These are phyloP conservation scores for Sarcophaga peregrina DNA, from an alignment of 1,140 invertebrate species.

Conservation along the genomic window DNA sequence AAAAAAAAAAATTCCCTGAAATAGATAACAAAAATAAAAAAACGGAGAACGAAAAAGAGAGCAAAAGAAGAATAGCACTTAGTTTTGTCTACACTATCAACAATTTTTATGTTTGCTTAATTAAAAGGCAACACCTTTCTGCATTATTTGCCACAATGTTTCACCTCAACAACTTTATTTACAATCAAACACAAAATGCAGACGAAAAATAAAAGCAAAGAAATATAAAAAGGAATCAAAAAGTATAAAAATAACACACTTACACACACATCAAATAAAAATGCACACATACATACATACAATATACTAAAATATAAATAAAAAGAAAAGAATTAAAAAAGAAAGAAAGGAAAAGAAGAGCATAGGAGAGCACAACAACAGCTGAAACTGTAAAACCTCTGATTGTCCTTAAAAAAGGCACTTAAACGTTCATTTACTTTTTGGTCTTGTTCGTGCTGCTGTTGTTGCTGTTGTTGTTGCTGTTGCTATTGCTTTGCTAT, in stretches of 20 bases:
- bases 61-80: neutral
- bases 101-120: constrained; percentile 26
- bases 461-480: neutral
- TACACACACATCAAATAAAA: too few relatives aligned
- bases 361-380: neutral
- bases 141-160: constrained; percentile 36
- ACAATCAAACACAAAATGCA: neutral
- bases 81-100: neutral
- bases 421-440: constrained; percentile 19
- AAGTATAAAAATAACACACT: neutral
- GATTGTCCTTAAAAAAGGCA: constrained; percentile 21
- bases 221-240: neutral
- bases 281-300: too few relatives aligned
- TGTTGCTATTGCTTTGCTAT: neutral
- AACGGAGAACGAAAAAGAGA: too few relatives aligned
- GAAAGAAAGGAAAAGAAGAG: too few relatives aligned
- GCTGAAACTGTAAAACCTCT: neutral
- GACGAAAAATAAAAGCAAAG: neutral
- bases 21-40: too few relatives aligned
- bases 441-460: neutral
- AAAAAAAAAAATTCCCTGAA: too few relatives aligned
- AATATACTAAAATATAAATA: neutral
- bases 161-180: constrained; percentile 37
- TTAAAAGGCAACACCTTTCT: constrained; percentile 42
- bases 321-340: neutral